Conservation (phyloP, 37 sponge, comb jelly and placozoan species). For the Halisarca cf. caerulea region DNA sequence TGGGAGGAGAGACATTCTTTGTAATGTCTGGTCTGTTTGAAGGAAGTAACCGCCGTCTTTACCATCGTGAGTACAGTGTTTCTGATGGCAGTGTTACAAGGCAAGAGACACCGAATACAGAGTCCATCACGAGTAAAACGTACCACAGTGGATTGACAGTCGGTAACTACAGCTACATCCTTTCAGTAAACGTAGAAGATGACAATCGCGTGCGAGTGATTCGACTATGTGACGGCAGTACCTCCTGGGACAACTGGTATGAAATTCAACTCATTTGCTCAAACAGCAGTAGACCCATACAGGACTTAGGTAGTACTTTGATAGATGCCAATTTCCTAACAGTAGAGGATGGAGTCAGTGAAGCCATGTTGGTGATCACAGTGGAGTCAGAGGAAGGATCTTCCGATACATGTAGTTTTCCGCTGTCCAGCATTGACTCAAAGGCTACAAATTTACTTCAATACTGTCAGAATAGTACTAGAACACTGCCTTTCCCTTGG, state of each 20-base stretch:
- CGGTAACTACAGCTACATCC: conserved; percentile 2
- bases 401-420: conserved; percentile 3
- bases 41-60: not conserved
- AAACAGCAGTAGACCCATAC: not conserved
- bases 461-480: not conserved
- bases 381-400: not conserved
- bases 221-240: not conserved
- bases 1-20: conserved; percentile 15
- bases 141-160: conserved; percentile 8
- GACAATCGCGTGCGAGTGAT: not conserved
- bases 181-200: not conserved
- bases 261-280: conserved; percentile 2
- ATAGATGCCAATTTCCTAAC: not conserved
- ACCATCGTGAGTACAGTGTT: conserved; percentile 8
- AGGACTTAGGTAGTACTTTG: conserved; percentile 2
- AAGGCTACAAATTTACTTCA: not conserved
- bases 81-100: not conserved
- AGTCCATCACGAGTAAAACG: not conserved
- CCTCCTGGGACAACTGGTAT: conserved; percentile 14
- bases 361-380: not conserved
- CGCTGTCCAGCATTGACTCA: conserved; percentile 3
- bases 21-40: not conserved
- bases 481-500: not conserved
- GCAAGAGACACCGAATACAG: not conserved
- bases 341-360: not conserved